Percentiles rank a stretch among this genome's conserved stretches.
Conservation (phyloP, 2,113 vertebrate genomes). For the Pterocles orientalis region DNA sequence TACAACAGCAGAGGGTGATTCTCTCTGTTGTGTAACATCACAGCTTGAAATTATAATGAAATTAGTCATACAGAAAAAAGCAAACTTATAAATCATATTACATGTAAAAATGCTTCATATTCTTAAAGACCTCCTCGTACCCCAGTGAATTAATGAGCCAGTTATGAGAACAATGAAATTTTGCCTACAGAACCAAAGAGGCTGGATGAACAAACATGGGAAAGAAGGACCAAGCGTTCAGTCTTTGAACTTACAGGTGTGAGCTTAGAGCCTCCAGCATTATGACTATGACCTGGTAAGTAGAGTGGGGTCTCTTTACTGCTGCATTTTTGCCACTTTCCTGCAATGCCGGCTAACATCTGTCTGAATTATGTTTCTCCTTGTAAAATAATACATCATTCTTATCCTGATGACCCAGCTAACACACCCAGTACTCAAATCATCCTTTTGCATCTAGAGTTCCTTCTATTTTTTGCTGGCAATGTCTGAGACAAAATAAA, state of each 20-base stretch:
- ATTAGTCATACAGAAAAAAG: slow-evolving; percentile 31
- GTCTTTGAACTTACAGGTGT: neutral
- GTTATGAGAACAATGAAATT: neutral
- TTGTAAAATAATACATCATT: neutral
- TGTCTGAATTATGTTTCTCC: neutral
- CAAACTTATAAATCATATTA: slow-evolving; percentile 23
- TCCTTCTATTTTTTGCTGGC: neutral
- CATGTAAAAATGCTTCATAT: slow-evolving; percentile 6
- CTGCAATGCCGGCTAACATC: neutral
- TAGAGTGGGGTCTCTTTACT: neutral
- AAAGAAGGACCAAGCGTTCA: neutral
- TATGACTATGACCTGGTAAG: neutral
- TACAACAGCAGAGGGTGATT: slow-evolving; percentile 28
- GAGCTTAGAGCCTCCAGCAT: neutral
- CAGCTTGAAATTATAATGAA: slow-evolving; percentile 58
- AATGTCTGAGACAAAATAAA: neutral
- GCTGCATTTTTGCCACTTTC: neutral
- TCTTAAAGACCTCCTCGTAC: neutral
- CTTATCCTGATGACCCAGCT: neutral
- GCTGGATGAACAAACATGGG: neutral
- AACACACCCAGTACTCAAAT: neutral
- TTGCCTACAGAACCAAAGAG: neutral
- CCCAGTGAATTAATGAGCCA: neutral
- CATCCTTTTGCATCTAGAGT: neutral
- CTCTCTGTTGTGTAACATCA: slow-evolving; percentile 56